Base-by-base conservation (phyloP, 2,113 vertebrate genomes). In the Pelecanoides urinatrix region DNA sequence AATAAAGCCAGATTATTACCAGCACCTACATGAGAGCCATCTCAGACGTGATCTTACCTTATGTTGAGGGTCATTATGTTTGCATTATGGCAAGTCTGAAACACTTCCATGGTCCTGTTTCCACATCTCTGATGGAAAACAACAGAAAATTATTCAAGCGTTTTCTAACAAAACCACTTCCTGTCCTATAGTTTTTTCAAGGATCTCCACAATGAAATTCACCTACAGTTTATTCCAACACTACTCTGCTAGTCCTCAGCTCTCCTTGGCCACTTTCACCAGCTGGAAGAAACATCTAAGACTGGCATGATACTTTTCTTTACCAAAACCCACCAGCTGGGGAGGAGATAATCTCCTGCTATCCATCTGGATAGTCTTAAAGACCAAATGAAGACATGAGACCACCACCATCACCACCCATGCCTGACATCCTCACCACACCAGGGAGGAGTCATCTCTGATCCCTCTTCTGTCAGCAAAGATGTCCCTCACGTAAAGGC, bases 141-240 rank as follows among this genome's bases (percentile, higher is more conserved):
- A 77, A 68, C 11, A 62, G 29, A 67, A 91, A 78, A 52, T 47
- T 81, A 49, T 75, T 78, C 20, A 71, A 86, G 14, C 3, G 8
- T 71, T 84, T 96, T 86, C 59, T 95, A 40, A 84, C n/a, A 86
- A 79, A 95, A 71, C 6, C 26, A 62, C 29, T 45, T 40, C 11
- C 14, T 85, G 22, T 50, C 45, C 30, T 27, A 5, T n/a, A 36
- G 8, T 45, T 94, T 67, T 71, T 63, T 58, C 61, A 78, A 82
- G 52, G 16, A 59, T 26, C 9, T 85, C 49, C 14, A 15, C 23
- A 44, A 11, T 4, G 7, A 92, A 89, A 81, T 10, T 92, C 62
- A 53, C 13, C 44, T 65, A 6, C 11, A 16, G 9, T 47, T 70
- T 83, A 13, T 36, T 83, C 53, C 63, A 84, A 21, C 13, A 38